Conservation (phyloP, 2,113 vertebrate species). For the Smithornis capensis region DNA sequence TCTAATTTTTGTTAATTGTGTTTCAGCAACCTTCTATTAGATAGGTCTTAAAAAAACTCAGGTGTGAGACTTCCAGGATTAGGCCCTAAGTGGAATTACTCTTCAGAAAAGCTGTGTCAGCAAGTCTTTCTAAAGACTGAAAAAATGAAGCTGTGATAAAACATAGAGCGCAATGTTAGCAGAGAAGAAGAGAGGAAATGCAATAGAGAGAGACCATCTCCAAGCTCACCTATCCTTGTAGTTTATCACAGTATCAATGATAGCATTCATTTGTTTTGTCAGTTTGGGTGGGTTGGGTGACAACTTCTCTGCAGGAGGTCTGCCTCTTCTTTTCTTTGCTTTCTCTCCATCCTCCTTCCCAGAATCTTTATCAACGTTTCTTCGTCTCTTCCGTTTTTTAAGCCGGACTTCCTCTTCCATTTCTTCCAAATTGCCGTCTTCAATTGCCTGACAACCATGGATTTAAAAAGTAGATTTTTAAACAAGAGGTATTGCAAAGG, state of each 20-base stretch:
- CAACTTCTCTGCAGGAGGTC: conserved; percentile 93
- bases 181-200: not conserved
- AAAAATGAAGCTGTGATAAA: not conserved
- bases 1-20: not conserved
- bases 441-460: conserved; percentile 82
- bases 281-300: conserved; percentile 93
- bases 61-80: not conserved
- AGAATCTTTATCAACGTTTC: conserved; percentile 90
- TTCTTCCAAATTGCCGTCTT: conserved; percentile 98
- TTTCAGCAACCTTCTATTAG: not conserved
- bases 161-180: rapidly evolving
- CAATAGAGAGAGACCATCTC: not conserved
- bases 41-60: not conserved
- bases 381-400: conserved; percentile 93
- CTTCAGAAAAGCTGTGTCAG: not conserved
- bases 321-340: conserved; percentile 91
- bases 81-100: not conserved
- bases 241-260: conserved; percentile 96
- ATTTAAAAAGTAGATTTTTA: conserved; percentile 20
- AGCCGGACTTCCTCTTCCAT: conserved; percentile 98
- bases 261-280: conserved; percentile 96
- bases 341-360: conserved; percentile 86
- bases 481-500: not conserved
- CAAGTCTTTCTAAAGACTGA: not conserved
- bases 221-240: conserved; percentile 90